Evolutionary conservation across 2,888 invertebrate species (phyloP).

Genomic region (Diabrotica balteata): DNA sequence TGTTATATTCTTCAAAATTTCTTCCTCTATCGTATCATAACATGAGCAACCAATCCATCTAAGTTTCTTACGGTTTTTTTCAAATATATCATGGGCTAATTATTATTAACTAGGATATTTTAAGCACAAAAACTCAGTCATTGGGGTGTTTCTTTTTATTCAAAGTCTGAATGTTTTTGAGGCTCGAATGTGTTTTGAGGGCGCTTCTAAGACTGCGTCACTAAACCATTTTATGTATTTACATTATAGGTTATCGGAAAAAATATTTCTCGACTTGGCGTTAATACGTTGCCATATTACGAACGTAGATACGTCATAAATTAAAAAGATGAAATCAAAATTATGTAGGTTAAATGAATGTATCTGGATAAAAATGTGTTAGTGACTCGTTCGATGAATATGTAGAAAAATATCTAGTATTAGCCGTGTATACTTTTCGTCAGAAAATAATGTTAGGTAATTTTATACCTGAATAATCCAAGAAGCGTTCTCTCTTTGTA

Average conservation of each 20-base stretch:
- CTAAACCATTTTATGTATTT: background rate
- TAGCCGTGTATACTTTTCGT: conserved; percentile 15
- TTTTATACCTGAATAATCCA: conserved; percentile 17
- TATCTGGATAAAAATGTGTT: background rate
- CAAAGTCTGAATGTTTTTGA: conserved; percentile 2
- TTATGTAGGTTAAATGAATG: too few species aligned
- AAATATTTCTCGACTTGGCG: too few species aligned
- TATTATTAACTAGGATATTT: background rate
- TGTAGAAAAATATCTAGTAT: conserved; percentile 9
- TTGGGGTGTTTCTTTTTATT: conserved; percentile 13
- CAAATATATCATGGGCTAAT: too few species aligned
- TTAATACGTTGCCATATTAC: too few species aligned
- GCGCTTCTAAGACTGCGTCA: conserved; percentile 4
- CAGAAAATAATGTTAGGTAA: conserved; percentile 30
- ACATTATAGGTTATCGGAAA: too few species aligned
- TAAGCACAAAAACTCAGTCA: conserved; percentile 12
- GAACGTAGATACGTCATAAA: too few species aligned
- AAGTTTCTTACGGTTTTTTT: too few species aligned
- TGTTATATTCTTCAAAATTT: too few species aligned
- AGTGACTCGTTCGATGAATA: background rate
- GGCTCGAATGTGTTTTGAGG: conserved; percentile 6
- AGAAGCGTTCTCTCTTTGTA: conserved; percentile 14
- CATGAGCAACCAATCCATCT: too few species aligned
- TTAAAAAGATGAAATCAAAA: background rate
- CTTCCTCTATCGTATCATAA: too few species aligned